Evolutionary conservation across 2,888 invertebrate species (phyloP), one percentile per base, ranked within the genome.

Genomic region (Metopia argyrocephala): DNA sequence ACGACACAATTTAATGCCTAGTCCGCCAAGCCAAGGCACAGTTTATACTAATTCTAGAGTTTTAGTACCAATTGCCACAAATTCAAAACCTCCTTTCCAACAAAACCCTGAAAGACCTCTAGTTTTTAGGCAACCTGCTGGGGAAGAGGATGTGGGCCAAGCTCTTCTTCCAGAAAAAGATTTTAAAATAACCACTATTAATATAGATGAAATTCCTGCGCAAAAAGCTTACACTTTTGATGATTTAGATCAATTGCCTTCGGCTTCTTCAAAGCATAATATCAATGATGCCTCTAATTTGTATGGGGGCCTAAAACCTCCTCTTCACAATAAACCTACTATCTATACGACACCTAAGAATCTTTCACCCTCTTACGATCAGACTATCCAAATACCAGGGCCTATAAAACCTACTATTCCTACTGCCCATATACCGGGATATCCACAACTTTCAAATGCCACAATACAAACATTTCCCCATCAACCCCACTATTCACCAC

Each of bases 401-500:
- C 78, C 82, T 0, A 5, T 75, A 21, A 27, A 25, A 76, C 68
- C 62, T 27, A 75, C 64, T 64, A 61, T 79, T 70, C 50, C 83
- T 76, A 52, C 65, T 5, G 78, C 83, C 2, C 85, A 82, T 50
- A 78, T 87, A 3, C 82, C 84, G 3, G 84, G 80, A 4, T 87
- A 87, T 75, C 87, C 89, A 9, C 76, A 85, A 1, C 28, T 86
- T 6, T 81, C 69, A 5, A 86, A 87, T 83, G 82, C 82, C 1
- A 85, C 85, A 4, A 50, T 81, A 5, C 73, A 82, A 21, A 83
- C 79, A 27, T 84, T 82, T 62, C 78, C 84, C 3, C 82, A 56
- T 21, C 71, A 85, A 3, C 89, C 89, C 0, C 87, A 87, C 25
- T 90, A 90, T 21, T 90, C 89, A 84, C 86, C 86, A 0, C 81